Evolutionary conservation across 2,113 vertebrate species (phyloP), one percentile per base, ranked within the genome.

Genomic region (Podiceps cristatus): DNA sequence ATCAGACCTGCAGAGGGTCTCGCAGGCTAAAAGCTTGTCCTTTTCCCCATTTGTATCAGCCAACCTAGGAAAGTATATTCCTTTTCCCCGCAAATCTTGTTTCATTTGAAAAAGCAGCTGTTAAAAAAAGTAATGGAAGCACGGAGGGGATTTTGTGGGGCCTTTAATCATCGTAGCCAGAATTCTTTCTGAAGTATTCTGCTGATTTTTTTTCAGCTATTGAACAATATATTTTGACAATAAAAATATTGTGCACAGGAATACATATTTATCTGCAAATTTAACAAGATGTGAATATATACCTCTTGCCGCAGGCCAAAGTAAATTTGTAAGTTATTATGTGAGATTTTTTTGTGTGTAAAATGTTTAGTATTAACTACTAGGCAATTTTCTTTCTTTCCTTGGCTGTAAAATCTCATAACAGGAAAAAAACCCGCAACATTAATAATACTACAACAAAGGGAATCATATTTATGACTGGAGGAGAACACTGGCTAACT

Each of bases 371-470:
- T 92, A 53, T 73, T 75, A 79, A 90, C 56, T 77, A n/a, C 35
- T 7, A 91, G 50, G 24, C 20, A 60, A 79, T 93, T 90, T 93
- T 72, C 56, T 91, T 90, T 72, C 27, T 97, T 82, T 78, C 72
- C 63, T 68, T 64, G 49, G 17, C 77, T 92, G 24, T 89, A 93
- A 95, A 94, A 69, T 33, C 62, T 92, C 59, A 3, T 90, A 93
- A 28, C 40, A 42, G 40, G 37, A 37, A 58, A 55, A 78, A 91
- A 95, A 87, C 49, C 49, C 35, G 50, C 8, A 77, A 49, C 92
- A 85, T 89, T 82, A 94, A 94, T 94, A 92, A 92, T 72, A 45
- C 23, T 67, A 19, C 69, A 90, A 59, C 45, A 94, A 92, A 92
- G 25, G 31, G 27, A 86, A 75, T 81, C 29, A 11, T 94, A 89